Conservation (phyloP, 1,140 invertebrate genomes). For the Bombus consobrinus region DNA sequence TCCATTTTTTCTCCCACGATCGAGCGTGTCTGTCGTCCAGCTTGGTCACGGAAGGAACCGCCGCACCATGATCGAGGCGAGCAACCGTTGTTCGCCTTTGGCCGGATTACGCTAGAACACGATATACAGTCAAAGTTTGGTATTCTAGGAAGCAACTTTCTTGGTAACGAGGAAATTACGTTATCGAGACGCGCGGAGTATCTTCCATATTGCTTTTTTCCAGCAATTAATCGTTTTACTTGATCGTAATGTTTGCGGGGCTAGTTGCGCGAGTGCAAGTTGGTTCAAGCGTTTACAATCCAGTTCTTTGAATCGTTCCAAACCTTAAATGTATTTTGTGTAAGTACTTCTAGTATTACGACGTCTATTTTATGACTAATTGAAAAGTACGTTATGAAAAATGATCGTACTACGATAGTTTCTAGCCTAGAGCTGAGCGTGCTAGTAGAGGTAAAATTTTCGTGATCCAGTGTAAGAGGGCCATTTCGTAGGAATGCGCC, state of each 20-base stretch:
- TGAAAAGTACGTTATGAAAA: background rate
- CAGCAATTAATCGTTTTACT: too few species aligned
- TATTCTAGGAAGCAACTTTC: background rate
- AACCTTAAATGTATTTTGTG: background rate
- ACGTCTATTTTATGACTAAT: background rate
- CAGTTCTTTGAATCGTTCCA: background rate
- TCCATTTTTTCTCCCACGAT: slow-evolving; percentile 42
- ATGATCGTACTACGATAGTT: background rate
- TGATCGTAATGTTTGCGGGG: background rate
- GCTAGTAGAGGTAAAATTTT: background rate
- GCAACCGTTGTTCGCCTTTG: background rate
- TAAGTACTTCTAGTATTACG: background rate
- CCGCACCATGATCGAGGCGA: background rate
- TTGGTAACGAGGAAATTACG: background rate
- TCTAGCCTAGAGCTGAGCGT: background rate
- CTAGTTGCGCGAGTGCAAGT: background rate
- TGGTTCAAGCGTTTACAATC: background rate
- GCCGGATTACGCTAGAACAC: background rate
- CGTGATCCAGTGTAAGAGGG: background rate
- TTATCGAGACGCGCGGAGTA: background rate
- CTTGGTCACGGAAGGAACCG: slow-evolving; percentile 36
- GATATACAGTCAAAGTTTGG: background rate
- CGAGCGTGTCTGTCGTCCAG: slow-evolving; percentile 33
- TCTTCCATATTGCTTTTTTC: background rate
- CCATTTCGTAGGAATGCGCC: slow-evolving; percentile 37